phyloP scores from a whole-genome alignment of 2,797 vertebrate genomes.

The Champsocephalus esox region DNA sequence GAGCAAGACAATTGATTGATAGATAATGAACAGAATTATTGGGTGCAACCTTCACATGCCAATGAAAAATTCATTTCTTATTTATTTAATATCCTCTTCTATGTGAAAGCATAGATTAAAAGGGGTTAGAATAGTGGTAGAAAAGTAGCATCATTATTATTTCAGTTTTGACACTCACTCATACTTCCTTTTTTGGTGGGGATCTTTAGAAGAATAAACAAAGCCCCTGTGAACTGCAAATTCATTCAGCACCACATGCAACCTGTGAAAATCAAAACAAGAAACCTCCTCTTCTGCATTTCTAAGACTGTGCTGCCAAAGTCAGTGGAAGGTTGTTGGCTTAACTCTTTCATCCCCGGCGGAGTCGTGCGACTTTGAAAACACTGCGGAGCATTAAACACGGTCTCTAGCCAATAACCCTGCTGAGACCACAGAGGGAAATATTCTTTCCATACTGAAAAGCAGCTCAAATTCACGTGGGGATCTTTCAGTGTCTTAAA shows the following conservation, averaged over 20 bases:
- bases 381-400: constrained; percentile 47
- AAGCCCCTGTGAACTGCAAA: constrained; percentile 27
- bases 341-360: constrained; percentile 56
- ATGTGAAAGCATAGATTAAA: background rate
- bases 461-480: constrained; percentile 52
- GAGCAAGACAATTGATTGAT: background rate
- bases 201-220: background rate
- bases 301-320: constrained; percentile 52
- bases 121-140: background rate
- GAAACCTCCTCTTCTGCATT: constrained; percentile 49
- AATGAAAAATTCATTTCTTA: background rate
- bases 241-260: constrained; percentile 25
- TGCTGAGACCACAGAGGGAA: constrained; percentile 48
- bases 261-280: constrained; percentile 53
- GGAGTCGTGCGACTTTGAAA: constrained; percentile 53
- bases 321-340: constrained; percentile 65
- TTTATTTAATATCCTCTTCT: background rate
- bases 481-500: constrained; percentile 59
- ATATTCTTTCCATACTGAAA: constrained; percentile 50
- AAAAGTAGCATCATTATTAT: background rate
- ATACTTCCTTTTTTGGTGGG: background rate
- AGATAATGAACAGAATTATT: background rate
- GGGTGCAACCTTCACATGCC: background rate
- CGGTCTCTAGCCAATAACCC: constrained; percentile 59
- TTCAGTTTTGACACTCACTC: background rate